Evolutionary conservation across 2,888 invertebrate species (phyloP), one percentile per base, ranked within the genome.

Genomic region (Sinotaia quadrata): DNA sequence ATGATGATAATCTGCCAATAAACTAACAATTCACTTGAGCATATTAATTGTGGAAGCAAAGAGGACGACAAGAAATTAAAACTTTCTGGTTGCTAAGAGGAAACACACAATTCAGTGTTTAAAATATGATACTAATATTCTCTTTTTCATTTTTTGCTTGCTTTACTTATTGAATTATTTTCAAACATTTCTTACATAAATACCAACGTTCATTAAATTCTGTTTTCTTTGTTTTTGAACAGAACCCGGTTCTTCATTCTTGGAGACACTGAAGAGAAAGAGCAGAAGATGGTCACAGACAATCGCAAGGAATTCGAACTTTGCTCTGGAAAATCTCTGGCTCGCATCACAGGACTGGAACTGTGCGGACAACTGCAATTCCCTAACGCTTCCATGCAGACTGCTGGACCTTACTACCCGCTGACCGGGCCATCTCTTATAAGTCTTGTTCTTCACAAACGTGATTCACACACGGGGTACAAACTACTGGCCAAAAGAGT

Each of bases 321-420:
- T 7, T 90, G 90, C 77, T 81, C 85, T 0, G 85, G 87, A 7
- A 71, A 78, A 18, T 71, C 75, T 3, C 33, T 95, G 31, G 94
- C 94, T 80, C 91, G 92, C 69, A 91, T 94, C 0, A 91, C 95
- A 21, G 97, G 97, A 0, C 90, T 97, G 62, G 94, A 95, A 90
- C 89, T 96, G 54, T 97, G 96, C 84, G 92, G 92, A 0, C 92
- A 94, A 66, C 93, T 94, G 81, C 77, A 81, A 33, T 79, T 84
- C 61, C 78, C 89, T 92, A 90, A 93, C 93, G 81, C 92, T 92
- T 1, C 91, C 92, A 83, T 92, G 92, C 67, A 67, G 31, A 57
- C 61, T 8, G 69, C 49, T 91, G 92, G 83, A n/a, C 85, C 85
- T 1, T 75, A 73, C 66, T 84, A 85, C 77, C 86, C 86, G 15